Conservation (phyloP, 2,113 vertebrate genomes). For the Ailurus styani region DNA sequence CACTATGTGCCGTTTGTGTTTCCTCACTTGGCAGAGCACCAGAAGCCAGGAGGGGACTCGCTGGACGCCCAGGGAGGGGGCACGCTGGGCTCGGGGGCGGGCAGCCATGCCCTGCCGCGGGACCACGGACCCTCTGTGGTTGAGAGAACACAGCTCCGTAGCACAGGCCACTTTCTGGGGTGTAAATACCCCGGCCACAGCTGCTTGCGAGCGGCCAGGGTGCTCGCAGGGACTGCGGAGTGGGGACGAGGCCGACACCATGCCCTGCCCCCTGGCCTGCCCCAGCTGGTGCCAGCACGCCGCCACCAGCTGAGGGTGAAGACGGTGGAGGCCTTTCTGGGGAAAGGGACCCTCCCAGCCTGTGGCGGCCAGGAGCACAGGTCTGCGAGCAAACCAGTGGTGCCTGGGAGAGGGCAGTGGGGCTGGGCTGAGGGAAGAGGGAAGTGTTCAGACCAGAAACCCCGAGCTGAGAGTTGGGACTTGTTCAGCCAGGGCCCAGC, state of each 20-base stretch:
- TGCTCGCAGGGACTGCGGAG: background rate
- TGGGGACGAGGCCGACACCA: background rate
- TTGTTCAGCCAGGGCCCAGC: background rate
- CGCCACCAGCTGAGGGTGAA: accelerated
- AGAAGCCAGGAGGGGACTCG: background rate
- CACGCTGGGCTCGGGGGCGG: background rate
- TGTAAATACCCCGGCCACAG: background rate
- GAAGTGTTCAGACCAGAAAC: background rate
- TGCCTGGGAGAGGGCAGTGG: background rate
- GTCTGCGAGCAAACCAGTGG: background rate
- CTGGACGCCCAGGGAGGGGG: no score
- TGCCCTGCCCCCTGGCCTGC: accelerated
- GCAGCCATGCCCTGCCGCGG: no score
- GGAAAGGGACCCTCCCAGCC: background rate
- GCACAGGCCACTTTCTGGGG: background rate
- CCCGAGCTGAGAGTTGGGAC: background rate
- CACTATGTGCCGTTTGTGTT: accelerated
- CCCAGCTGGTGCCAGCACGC: background rate
- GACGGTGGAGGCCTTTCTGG: no score
- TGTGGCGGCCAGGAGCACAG: background rate
- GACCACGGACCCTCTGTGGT: background rate
- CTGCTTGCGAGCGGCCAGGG: background rate
- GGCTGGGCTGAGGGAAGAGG: background rate
- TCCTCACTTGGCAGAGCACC: background rate
- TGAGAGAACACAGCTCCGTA: background rate